Percentiles rank a stretch among this genome's conserved stretches.
Conservation (phyloP, 2,113 vertebrate genomes). For the Corythornis vintsioides region DNA sequence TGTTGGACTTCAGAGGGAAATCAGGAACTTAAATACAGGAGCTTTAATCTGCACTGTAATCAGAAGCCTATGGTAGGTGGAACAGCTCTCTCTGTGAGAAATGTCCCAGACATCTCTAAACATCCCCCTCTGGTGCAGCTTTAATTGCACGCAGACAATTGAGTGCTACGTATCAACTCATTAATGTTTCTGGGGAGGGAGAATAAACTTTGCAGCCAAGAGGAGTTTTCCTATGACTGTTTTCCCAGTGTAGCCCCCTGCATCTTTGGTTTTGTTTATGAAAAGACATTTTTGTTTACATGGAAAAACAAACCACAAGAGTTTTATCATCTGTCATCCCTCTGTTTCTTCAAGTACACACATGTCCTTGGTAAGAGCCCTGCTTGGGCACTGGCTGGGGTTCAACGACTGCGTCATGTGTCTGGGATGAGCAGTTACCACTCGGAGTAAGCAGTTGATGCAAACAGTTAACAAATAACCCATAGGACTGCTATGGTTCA, state of each 20-base stretch:
- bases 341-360: constrained; percentile 22
- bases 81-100: background rate
- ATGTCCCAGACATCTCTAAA: background rate
- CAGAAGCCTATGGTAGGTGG: background rate
- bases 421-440: background rate
- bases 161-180: background rate
- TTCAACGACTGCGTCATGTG: background rate
- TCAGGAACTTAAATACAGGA: background rate
- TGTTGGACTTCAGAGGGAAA: background rate
- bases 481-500: background rate
- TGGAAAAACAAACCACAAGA: constrained; percentile 41
- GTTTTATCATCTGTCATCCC: constrained; percentile 28
- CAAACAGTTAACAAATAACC: background rate
- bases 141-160: background rate
- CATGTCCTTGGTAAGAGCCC: background rate
- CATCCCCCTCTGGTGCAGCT: background rate
- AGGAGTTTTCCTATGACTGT: constrained; percentile 23
- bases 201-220: constrained; percentile 52
- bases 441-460: background rate
- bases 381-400: background rate
- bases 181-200: background rate
- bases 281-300: constrained; percentile 46
- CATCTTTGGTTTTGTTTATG: constrained; percentile 23
- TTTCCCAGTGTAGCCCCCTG: constrained; percentile 15
- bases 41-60: background rate